Evolutionary conservation across 2,113 vertebrate species (phyloP).

Genomic region (Gallinago paraguaiae): DNA sequence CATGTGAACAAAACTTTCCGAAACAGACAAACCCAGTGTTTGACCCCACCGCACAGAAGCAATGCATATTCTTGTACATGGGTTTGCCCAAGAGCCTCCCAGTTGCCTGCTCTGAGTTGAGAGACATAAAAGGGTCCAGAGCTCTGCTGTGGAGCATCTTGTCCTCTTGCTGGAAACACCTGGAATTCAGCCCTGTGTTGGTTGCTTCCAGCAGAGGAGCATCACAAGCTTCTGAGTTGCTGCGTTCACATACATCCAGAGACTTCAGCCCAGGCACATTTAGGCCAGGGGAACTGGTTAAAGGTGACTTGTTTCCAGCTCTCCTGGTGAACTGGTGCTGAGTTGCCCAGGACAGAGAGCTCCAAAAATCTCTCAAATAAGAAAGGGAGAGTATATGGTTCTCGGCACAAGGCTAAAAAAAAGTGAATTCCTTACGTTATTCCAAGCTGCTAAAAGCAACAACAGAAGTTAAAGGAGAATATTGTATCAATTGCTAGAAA

Average conservation of each 20-base stretch:
- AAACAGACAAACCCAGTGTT: not conserved
- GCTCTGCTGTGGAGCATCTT: not conserved
- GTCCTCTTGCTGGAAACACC: not conserved
- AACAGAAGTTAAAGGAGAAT: not conserved
- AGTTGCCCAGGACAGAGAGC: not conserved
- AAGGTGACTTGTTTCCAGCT: not conserved
- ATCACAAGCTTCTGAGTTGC: not conserved
- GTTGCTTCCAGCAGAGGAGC: not conserved
- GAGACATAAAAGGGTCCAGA: not conserved
- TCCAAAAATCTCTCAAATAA: not conserved
- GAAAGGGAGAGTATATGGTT: not conserved
- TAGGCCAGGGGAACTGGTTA: not conserved
- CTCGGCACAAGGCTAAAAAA: not conserved
- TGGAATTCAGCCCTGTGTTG: fast-evolving
- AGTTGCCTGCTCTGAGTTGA: not conserved
- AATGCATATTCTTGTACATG: not conserved
- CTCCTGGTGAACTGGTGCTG: not conserved
- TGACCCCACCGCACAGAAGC: not conserved
- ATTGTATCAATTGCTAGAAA: not conserved
- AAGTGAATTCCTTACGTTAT: not conserved
- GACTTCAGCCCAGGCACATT: not conserved
- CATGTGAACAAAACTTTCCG: not conserved
- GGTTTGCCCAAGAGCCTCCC: not conserved
- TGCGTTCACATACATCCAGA: not conserved
- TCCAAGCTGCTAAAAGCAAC: not conserved